These are phyloP conservation scores for Apamea anceps DNA, from an alignment of 2,888 invertebrate genomes.

Conservation along the genomic window DNA sequence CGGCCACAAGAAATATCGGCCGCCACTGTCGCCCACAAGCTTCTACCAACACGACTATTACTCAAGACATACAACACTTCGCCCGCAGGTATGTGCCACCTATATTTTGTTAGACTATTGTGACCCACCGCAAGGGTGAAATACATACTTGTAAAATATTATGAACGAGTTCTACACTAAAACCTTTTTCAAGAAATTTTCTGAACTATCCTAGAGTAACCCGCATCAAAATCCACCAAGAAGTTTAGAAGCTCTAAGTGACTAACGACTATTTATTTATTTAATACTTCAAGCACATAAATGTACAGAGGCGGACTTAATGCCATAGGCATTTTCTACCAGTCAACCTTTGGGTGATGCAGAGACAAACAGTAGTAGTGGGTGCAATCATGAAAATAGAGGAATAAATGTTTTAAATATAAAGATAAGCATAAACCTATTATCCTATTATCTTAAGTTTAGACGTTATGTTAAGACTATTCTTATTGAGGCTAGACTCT, in stretches of 20 bases:
- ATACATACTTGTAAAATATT: conserved; percentile 7
- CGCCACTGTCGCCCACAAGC: conserved; percentile 90
- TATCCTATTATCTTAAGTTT: neutral
- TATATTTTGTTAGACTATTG: conserved; percentile 18
- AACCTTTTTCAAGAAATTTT: neutral
- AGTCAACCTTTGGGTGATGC: too few species aligned
- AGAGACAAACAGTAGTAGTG: too few species aligned
- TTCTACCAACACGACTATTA: conserved; percentile 91
- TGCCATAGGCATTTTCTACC: too few species aligned
- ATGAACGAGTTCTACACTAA: neutral
- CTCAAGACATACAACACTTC: conserved; percentile 87
- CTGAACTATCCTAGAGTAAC: neutral
- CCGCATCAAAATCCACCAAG: neutral
- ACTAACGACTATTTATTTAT: neutral
- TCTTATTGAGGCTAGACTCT: conserved; percentile 1
- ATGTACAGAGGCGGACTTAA: too few species aligned
- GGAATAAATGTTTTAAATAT: too few species aligned
- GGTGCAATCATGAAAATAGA: too few species aligned
- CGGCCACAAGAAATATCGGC: conserved; percentile 91
- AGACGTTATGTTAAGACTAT: neutral
- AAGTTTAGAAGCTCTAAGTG: neutral
- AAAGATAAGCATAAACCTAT: too few species aligned
- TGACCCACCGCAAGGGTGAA: neutral
- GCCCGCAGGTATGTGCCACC: conserved; percentile 84
- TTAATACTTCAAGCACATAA: too few species aligned